Evolutionary conservation across 2,797 vertebrate species (phyloP).

Genomic region (Falco peregrinus): DNA sequence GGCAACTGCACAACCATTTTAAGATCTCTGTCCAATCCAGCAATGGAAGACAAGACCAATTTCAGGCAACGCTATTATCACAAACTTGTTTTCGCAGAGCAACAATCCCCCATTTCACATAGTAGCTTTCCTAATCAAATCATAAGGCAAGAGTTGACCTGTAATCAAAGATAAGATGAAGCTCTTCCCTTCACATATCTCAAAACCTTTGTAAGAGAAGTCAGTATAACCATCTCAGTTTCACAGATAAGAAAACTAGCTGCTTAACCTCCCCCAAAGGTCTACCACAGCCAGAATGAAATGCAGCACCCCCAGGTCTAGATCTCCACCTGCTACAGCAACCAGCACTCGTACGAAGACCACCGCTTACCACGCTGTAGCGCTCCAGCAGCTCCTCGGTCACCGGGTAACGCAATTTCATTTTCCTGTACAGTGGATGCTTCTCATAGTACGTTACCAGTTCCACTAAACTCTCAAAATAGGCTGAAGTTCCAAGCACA

Average conservation of each 20-base stretch:
- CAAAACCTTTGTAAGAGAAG: background rate
- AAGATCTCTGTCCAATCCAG: background rate
- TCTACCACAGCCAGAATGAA: background rate
- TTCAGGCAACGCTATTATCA: background rate
- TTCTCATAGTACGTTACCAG: slow-evolving; percentile 92
- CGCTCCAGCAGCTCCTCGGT: slow-evolving; percentile 89
- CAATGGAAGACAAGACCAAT: background rate
- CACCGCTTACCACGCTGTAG: slow-evolving; percentile 84
- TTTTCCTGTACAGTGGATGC: slow-evolving; percentile 92
- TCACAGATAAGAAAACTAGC: background rate
- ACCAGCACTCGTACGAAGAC: background rate
- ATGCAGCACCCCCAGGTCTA: background rate
- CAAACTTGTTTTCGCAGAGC: background rate
- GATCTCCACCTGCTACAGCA: background rate
- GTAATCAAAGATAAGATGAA: background rate
- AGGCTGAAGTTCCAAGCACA: slow-evolving; percentile 90
- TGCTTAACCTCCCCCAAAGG: background rate
- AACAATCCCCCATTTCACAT: fast-evolving
- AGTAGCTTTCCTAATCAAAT: background rate
- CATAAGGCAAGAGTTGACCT: background rate
- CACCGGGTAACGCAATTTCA: slow-evolving; percentile 93
- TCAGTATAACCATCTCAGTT: background rate
- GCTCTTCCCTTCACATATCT: background rate
- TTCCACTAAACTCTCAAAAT: slow-evolving; percentile 95
- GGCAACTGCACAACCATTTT: background rate